Evolutionary conservation across 2,888 invertebrate species (phyloP), one percentile per base, ranked within the genome.

Genomic region (Coenonympha arcania): DNA sequence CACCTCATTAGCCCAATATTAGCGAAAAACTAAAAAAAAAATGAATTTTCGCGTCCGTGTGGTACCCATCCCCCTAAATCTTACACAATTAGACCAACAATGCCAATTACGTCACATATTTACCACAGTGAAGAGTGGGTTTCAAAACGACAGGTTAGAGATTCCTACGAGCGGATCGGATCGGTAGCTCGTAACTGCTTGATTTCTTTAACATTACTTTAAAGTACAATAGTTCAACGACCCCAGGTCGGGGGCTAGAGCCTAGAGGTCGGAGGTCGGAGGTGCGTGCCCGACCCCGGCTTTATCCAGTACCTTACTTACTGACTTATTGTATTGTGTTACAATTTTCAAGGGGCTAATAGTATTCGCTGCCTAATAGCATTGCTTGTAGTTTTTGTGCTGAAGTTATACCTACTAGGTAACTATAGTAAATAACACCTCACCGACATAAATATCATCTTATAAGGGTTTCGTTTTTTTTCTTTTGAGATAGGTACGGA

Each of bases 161-260:
- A 37, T 11, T 13, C 6, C 5, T 22, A 3, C 13, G 24, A 24
- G 22, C 9, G 24, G 22, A 15, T 24, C 15, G 3, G 22, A 39
- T 11, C 6, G 6, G n/a, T n/a, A n/a, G n/a, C n/a, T 22, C 22
- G 6, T 11, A 22, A 37, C 13, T 13, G 6, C 37, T 22, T 11
- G 19, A 11, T 20, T 37, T 22, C 13, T 22, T 20, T 20, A 20
- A 20, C 13, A 37, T 37, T 37, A n/a, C 26, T 11, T 18, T 11
- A 20, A 20, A 37, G 37, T 19, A 37, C 37, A 20, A 37, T 39
- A 39, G 39, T 39, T 39, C 39, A 39, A 39, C 8, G 39, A 39
- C 39, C 9, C 2, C 4, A 9, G n/a, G n/a, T n/a, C n/a, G n/a
- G n/a, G n/a, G n/a, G n/a, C n/a, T n/a, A n/a, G n/a, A n/a, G n/a